These are phyloP conservation scores for Chionis minor DNA, from an alignment of 2,113 vertebrate species.

Conservation along the genomic window DNA sequence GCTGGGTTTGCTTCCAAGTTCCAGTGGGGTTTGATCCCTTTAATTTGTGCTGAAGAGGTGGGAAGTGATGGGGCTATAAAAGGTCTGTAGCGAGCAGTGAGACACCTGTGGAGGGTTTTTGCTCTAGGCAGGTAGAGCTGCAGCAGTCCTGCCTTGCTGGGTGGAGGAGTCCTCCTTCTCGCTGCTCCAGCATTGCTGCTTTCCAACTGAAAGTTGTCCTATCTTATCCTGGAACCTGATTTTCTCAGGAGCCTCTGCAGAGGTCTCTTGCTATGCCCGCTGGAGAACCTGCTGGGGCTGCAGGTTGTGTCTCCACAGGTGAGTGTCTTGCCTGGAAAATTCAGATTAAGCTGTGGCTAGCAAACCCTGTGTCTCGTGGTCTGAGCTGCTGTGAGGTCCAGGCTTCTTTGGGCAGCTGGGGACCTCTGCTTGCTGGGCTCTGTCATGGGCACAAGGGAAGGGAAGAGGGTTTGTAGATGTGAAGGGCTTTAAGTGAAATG, in stretches of 20 bases:
- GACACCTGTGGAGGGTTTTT: neutral
- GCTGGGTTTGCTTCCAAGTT: neutral
- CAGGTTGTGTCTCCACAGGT: neutral
- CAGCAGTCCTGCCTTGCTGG: neutral
- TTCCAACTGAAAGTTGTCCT: neutral
- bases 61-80: neutral
- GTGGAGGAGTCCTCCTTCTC: neutral
- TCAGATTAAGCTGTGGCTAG: no score
- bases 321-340: neutral
- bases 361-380: neutral
- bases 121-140: rapidly evolving
- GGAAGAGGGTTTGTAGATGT: neutral
- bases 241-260: neutral
- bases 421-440: neutral
- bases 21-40: neutral
- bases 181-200: neutral
- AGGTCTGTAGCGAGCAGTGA: neutral
- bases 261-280: no score
- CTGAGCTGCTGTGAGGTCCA: neutral
- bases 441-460: no score
- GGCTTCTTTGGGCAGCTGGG: no score
- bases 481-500: neutral
- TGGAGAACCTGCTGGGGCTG: neutral
- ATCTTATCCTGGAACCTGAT: neutral
- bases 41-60: neutral